phyloP scores from a whole-genome alignment of 1,140 invertebrate genomes.

The Pollicipes pollicipes region DNA sequence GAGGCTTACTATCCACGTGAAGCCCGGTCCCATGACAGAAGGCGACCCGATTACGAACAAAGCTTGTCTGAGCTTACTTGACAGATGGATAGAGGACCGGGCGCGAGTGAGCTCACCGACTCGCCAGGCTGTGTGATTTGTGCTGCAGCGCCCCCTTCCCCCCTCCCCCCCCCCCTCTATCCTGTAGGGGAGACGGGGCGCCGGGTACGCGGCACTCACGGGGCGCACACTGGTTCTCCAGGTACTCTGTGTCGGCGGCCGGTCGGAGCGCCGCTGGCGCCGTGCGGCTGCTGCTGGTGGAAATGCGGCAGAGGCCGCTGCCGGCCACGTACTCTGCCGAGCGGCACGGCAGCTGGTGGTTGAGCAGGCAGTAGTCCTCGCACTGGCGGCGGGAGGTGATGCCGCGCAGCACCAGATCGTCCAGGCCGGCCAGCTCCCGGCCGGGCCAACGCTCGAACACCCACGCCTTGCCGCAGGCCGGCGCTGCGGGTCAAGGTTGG shows the following conservation, averaged over 20 bases:
- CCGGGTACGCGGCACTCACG: slow-evolving; percentile 26
- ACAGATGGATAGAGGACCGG: too few relatives aligned
- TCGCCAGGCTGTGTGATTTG: too few relatives aligned
- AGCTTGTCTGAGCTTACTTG: too few relatives aligned
- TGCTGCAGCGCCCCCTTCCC: too few relatives aligned
- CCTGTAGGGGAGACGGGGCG: too few relatives aligned
- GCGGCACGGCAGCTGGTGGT: slow-evolving; percentile 23
- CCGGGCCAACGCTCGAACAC: slow-evolving; percentile 27
- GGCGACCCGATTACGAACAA: too few relatives aligned
- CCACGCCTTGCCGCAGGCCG: slow-evolving; percentile 25
- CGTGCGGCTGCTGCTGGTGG: slow-evolving; percentile 24
- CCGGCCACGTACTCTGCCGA: slow-evolving; percentile 23
- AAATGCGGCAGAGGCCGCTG: slow-evolving; percentile 25
- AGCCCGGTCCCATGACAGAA: too few relatives aligned
- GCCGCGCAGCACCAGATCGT: slow-evolving; percentile 23
- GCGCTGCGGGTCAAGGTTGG: slow-evolving; percentile 4
- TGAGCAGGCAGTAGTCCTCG: slow-evolving; percentile 27
- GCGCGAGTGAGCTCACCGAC: too few relatives aligned
- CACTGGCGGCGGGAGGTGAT: slow-evolving; percentile 25
- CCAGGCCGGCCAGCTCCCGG: slow-evolving; percentile 28
- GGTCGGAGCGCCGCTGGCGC: slow-evolving; percentile 22
- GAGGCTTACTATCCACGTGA: too few relatives aligned
- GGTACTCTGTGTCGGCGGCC: slow-evolving; percentile 27
- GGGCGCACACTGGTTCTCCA: slow-evolving; percentile 29
- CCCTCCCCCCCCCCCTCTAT: too few relatives aligned